These are phyloP conservation scores for Frankliniella fusca DNA, from an alignment of 2,888 invertebrate species.

Conservation along the genomic window DNA sequence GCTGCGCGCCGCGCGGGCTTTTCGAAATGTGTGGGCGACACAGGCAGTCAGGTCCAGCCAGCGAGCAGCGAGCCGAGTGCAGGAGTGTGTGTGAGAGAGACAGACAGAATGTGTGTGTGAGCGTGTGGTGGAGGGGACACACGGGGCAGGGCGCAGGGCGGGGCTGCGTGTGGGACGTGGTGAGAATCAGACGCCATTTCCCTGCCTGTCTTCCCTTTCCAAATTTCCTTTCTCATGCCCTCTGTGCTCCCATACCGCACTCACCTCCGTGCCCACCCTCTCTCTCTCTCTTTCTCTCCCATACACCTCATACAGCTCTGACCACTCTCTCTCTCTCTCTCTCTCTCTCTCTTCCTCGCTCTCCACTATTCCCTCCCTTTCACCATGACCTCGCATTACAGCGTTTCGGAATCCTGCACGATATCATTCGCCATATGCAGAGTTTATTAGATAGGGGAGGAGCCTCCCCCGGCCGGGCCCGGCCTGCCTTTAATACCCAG, in stretches of 20 bases:
- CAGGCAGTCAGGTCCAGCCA: too few species aligned
- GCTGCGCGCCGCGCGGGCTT: too few species aligned
- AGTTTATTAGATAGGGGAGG: constrained; percentile 1
- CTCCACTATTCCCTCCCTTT: background rate
- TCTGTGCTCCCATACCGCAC: background rate
- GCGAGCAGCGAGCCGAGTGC: too few species aligned
- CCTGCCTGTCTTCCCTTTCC: background rate
- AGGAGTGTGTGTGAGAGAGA: too few species aligned
- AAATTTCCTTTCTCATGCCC: background rate
- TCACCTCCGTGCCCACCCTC: background rate
- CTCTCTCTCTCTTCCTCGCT: background rate
- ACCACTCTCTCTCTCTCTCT: background rate
- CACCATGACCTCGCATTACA: constrained; percentile 3
- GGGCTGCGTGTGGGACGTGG: background rate
- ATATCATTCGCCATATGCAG: background rate
- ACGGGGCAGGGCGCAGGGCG: background rate
- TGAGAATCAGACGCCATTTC: background rate
- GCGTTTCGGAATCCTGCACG: constrained; percentile 21
- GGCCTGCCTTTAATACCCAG: background rate
- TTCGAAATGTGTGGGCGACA: too few species aligned
- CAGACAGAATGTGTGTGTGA: too few species aligned
- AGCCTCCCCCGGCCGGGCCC: background rate
- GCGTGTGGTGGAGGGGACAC: too few species aligned
- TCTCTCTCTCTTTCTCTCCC: background rate
- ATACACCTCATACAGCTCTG: background rate